Percentiles rank a stretch among this genome's conserved stretches.
phyloP scores from a whole-genome alignment of 1,140 invertebrate species.

The Zaprionus kolodkinae region DNA sequence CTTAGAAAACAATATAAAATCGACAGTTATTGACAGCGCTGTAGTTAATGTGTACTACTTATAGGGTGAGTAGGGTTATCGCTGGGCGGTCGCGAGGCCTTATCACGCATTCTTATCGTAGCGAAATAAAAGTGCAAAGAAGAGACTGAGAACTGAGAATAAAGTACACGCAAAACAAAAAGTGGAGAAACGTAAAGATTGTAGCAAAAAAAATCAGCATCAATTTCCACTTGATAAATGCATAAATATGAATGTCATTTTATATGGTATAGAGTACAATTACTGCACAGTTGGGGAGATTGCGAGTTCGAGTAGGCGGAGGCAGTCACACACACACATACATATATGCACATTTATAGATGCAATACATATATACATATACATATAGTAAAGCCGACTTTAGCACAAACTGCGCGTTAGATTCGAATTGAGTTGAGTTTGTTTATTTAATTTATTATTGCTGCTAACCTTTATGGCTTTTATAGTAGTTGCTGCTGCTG shows the following conservation, averaged over 20 bases:
- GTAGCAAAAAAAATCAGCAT: not conserved
- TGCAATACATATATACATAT: not conserved
- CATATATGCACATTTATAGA: not conserved
- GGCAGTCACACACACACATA: not conserved
- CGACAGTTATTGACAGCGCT: not conserved
- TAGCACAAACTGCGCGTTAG: conserved; percentile 62
- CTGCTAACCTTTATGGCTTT: conserved; percentile 58
- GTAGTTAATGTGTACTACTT: not conserved
- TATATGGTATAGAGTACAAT: too few species aligned
- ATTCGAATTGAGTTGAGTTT: conserved; percentile 42
- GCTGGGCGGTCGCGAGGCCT: not conserved
- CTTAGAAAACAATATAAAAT: not conserved
- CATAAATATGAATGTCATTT: not conserved
- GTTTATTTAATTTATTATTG: conserved; percentile 51
- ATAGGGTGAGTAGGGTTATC: not conserved
- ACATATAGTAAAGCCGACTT: conserved; percentile 7
- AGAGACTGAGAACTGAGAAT: not conserved
- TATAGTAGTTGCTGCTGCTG: conserved; percentile 5
- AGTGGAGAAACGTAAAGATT: not conserved
- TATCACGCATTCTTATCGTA: not conserved
- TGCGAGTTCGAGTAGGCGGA: not conserved
- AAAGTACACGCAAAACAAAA: not conserved
- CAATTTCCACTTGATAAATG: not conserved
- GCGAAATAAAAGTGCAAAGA: not conserved
- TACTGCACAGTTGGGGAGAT: not conserved